Conservation (phyloP, 2,797 vertebrate species). For the Acridotheres tristis region DNA sequence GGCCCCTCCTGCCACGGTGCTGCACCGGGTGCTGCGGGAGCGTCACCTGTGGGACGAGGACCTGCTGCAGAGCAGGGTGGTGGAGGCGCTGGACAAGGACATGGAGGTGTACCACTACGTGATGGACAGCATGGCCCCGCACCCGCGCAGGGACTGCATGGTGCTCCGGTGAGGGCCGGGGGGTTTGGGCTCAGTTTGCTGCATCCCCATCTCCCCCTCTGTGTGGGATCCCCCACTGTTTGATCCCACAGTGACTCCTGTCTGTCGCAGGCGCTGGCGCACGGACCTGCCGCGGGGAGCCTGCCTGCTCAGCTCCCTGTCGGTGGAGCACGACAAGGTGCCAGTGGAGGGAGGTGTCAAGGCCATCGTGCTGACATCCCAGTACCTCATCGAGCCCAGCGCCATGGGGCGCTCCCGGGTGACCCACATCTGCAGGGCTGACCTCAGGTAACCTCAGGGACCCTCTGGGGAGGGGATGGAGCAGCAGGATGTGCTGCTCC, state of each 20-base stretch:
- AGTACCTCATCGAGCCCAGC: constrained; percentile 83
- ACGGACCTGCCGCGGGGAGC: constrained; percentile 78
- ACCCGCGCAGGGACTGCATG: constrained; percentile 83
- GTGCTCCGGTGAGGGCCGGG: constrained; percentile 78
- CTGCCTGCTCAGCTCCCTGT: constrained; percentile 81
- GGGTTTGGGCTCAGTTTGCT: neutral
- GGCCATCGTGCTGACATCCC: constrained; percentile 82
- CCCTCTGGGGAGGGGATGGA: fast-evolving
- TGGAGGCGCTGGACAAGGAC: constrained; percentile 81
- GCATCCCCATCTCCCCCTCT: neutral
- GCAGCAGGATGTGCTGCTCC: neutral
- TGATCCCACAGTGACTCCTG: fast-evolving
- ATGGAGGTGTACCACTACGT: constrained; percentile 85
- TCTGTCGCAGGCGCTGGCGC: constrained; percentile 77
- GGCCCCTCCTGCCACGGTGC: constrained; percentile 75
- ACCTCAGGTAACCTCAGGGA: constrained; percentile 77
- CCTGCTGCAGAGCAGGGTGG: constrained; percentile 81
- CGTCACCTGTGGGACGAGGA: constrained; percentile 88
- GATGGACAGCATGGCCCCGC: constrained; percentile 87
- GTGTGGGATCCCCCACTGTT: fast-evolving
- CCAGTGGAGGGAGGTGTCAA: constrained; percentile 77
- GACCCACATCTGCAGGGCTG: constrained; percentile 84
- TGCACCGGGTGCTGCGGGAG: constrained; percentile 84
- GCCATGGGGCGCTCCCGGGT: constrained; percentile 79
- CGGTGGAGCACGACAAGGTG: constrained; percentile 81